Evolutionary conservation across 2,888 invertebrate genomes (phyloP), one percentile per base, ranked within the genome.

Genomic region (Hypselothyrea guttata): DNA sequence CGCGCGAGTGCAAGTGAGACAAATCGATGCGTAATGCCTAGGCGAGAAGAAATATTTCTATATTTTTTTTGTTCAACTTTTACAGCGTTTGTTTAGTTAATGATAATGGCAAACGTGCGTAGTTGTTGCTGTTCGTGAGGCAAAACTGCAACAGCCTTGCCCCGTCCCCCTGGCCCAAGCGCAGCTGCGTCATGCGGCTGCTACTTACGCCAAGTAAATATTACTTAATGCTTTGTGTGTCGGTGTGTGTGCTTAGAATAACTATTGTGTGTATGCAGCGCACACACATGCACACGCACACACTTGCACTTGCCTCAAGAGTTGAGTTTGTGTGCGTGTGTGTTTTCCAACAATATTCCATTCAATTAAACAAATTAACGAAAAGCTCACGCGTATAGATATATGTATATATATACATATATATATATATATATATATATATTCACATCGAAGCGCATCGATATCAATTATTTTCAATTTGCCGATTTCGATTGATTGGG

Each of bases 391-490:
- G 59, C 47, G 16, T 59, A 52, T 64, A 66, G 30, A 62, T 60
- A n/a, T n/a, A n/a, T n/a, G n/a, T n/a, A n/a, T n/a, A n/a, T n/a
- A n/a, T n/a, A n/a, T n/a, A n/a, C n/a, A n/a, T n/a, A n/a, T n/a
- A n/a, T n/a, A n/a, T n/a, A n/a, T n/a, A n/a, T n/a, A n/a, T n/a
- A n/a, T n/a, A n/a, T n/a, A n/a, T n/a, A n/a, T n/a, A n/a, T n/a
- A 63, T 73, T 68, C 54, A 54, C 64, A 60, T 55, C 18, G 35
- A 46, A 51, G 56, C 59, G 37, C 60, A 66, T 66, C 74, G 54
- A 55, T 74, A 72, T 77, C 67, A 82, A 84, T 84, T 78, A 78
- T 84, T 74, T 65, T 66, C 67, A 84, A 84, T 78, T 78, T 73
- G 74, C 59, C 62, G 58, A 72, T 69, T 69, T 71, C 55, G 63